Percentiles rank a stretch among this genome's conserved stretches.
These are phyloP conservation scores for Hycleus phaleratus DNA, from an alignment of 1,140 invertebrate species.

Conservation along the genomic window DNA sequence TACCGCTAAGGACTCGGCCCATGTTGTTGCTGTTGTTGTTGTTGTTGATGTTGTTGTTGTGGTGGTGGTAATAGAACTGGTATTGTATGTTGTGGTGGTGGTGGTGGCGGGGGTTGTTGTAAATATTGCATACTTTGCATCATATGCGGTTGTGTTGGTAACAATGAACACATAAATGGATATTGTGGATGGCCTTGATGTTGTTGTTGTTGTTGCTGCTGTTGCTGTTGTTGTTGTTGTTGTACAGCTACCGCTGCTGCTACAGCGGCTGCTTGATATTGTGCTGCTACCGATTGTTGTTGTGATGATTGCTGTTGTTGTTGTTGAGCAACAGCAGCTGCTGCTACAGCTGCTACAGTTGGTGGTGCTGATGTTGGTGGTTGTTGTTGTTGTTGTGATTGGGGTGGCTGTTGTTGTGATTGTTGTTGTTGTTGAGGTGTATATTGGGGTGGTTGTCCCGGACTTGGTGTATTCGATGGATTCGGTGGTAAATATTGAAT, in stretches of 20 bases:
- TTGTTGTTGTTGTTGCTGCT: slow-evolving; percentile 45
- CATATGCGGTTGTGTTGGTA: slow-evolving; percentile 48
- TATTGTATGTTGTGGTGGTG: slow-evolving; percentile 45
- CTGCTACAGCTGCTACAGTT: no score
- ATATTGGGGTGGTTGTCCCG: slow-evolving; percentile 52
- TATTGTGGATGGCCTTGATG: slow-evolving; percentile 47
- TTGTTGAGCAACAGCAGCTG: no score
- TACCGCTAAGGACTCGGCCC: slow-evolving; percentile 27
- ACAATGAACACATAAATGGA: slow-evolving; percentile 52
- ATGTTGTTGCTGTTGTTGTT: slow-evolving; percentile 25
- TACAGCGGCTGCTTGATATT: slow-evolving; percentile 45
- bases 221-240: slow-evolving; percentile 44
- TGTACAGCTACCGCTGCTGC: slow-evolving; percentile 22
- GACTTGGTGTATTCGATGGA: slow-evolving; percentile 55
- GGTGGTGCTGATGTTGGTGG: slow-evolving; percentile 28
- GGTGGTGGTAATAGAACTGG: slow-evolving; percentile 46
- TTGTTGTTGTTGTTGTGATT: slow-evolving; percentile 37
- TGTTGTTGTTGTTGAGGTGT: slow-evolving; percentile 51
- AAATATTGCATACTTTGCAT: slow-evolving; percentile 47
- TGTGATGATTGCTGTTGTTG: slow-evolving; percentile 23
- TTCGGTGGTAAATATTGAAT: slow-evolving; percentile 58
- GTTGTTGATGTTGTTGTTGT: slow-evolving; percentile 31
- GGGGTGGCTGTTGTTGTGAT: slow-evolving; percentile 35
- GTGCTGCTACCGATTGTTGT: slow-evolving; percentile 50
- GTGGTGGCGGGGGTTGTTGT: slow-evolving; percentile 44